Percentiles rank a stretch among this genome's conserved stretches.
Conservation (phyloP, 2,797 vertebrate genomes). For the Sebastes jordani region DNA sequence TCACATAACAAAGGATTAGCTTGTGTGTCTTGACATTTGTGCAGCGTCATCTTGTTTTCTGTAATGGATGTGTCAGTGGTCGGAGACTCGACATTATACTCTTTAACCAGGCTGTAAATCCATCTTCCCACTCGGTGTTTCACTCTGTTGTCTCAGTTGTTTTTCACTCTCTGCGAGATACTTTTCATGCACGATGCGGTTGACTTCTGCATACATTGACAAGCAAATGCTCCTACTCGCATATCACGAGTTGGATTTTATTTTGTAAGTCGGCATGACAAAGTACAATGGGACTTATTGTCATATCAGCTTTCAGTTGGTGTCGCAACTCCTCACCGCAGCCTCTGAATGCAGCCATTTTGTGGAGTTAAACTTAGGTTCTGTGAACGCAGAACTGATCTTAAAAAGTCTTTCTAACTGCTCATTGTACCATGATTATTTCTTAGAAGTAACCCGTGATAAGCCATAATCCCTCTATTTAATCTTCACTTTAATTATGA, state of each 20-base stretch:
- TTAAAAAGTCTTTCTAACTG: constrained; percentile 25
- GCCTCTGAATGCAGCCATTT: constrained; percentile 21
- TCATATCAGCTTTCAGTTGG: constrained; percentile 48
- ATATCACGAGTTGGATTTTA: constrained; percentile 43
- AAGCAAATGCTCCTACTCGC: constrained; percentile 38
- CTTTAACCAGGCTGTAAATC: constrained; percentile 19
- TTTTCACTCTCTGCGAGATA: background rate
- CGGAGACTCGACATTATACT: constrained; percentile 24
- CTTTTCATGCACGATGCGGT: constrained; percentile 49
- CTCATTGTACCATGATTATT: constrained; percentile 34
- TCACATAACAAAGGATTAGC: constrained; percentile 62
- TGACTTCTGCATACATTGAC: constrained; percentile 54
- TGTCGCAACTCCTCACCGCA: constrained; percentile 21
- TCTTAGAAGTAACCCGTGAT: constrained; percentile 2
- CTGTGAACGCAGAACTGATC: constrained; percentile 11
- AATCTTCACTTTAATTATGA: constrained; percentile 44
- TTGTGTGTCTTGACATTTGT: constrained; percentile 54
- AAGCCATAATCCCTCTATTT: constrained; percentile 44
- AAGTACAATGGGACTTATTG: constrained; percentile 57
- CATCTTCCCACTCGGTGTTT: constrained; percentile 14
- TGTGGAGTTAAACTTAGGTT: background rate
- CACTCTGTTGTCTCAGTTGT: constrained; percentile 25
- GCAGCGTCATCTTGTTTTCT: constrained; percentile 52
- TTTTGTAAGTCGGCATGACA: constrained; percentile 28
- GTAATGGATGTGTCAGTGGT: constrained; percentile 29